Evolutionary conservation across 2,797 vertebrate genomes (phyloP).

Genomic region (Diplodus puntazzo): DNA sequence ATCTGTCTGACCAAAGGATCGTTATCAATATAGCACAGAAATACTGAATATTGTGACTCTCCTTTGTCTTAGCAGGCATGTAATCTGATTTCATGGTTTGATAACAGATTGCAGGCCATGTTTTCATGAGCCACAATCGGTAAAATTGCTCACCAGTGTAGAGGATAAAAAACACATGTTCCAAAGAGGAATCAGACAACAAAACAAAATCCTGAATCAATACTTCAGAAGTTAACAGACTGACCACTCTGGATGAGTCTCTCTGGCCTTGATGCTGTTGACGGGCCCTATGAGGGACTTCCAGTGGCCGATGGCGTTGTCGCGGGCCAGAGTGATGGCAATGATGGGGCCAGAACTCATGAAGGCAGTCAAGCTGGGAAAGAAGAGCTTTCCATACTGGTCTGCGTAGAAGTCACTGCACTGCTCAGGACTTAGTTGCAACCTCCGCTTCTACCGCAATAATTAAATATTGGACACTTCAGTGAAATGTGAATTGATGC

Average conservation of each 20-base stretch:
- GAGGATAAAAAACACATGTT: neutral
- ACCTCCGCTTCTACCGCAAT: slow-evolving; percentile 86
- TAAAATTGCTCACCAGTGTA: neutral
- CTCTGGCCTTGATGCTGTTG: slow-evolving; percentile 87
- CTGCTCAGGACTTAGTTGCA: slow-evolving; percentile 93
- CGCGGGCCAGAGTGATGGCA: slow-evolving; percentile 88
- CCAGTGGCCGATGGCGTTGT: slow-evolving; percentile 90
- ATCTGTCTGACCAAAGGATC: neutral
- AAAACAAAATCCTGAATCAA: neutral
- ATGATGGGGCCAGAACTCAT: slow-evolving; percentile 95
- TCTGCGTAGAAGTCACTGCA: slow-evolving; percentile 96
- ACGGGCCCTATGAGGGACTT: slow-evolving; percentile 92
- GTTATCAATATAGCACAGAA: neutral
- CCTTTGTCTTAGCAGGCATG: slow-evolving; percentile 6
- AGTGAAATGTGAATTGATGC: neutral
- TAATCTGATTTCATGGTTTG: neutral
- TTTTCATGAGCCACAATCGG: neutral
- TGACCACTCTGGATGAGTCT: slow-evolving; percentile 92
- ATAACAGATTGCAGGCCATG: too few relatives aligned
- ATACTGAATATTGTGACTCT: neutral
- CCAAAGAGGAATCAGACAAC: neutral
- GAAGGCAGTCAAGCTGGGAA: slow-evolving; percentile 93
- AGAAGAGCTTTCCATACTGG: slow-evolving; percentile 91
- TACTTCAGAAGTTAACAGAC: neutral
- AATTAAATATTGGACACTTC: neutral